These are phyloP conservation scores for Herpetotheres cachinnans DNA, from an alignment of 2,113 vertebrate species.

Conservation along the genomic window DNA sequence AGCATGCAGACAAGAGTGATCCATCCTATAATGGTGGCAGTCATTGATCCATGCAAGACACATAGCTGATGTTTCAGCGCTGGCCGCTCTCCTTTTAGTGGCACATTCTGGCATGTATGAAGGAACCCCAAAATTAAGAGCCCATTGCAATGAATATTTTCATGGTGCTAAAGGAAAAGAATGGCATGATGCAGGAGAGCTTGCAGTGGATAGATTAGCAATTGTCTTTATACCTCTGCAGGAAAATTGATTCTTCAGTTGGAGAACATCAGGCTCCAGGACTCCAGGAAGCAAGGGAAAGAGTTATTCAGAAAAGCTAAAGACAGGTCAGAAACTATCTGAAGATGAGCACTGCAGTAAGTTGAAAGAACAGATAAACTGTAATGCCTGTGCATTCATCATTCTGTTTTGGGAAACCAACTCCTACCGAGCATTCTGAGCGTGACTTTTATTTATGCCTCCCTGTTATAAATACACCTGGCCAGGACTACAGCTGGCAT, in stretches of 20 bases:
- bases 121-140: background rate
- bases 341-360: background rate
- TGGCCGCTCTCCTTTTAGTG: background rate
- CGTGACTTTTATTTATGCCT: background rate
- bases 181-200: background rate
- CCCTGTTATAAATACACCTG: background rate
- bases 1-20: background rate
- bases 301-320: background rate
- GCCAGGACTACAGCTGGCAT: background rate
- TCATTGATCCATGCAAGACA: background rate
- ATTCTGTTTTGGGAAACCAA: background rate
- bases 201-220: background rate
- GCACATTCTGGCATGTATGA: background rate
- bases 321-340: background rate
- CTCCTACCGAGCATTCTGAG: background rate
- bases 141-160: background rate
- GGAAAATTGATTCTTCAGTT: background rate
- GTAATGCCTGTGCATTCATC: background rate
- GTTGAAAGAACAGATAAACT: background rate
- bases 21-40: background rate
- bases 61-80: background rate
- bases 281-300: background rate
- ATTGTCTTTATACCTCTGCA: background rate
- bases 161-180: background rate
- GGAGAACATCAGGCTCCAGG: background rate